These are phyloP conservation scores for Synergus japonicus DNA, from an alignment of 2,888 invertebrate species.

Conservation along the genomic window DNA sequence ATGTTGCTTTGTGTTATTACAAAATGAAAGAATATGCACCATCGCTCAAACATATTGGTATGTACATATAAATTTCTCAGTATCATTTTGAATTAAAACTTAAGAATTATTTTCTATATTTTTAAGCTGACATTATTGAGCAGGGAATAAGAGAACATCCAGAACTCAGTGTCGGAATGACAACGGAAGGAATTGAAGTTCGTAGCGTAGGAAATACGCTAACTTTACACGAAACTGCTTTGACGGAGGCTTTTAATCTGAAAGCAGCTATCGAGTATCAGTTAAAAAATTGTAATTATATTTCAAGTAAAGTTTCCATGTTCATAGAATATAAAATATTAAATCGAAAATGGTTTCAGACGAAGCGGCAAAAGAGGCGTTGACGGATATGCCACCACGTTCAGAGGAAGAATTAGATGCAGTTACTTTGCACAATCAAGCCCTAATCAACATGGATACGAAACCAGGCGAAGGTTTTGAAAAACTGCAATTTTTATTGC, in stretches of 20 bases:
- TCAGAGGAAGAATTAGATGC: conserved; percentile 98
- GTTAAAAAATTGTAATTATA: conserved; percentile 85
- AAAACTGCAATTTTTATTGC: conserved; percentile 94
- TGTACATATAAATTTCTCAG: conserved; percentile 51
- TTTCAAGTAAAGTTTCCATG: not conserved
- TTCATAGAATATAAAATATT: not conserved
- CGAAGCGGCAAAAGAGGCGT: conserved; percentile 91
- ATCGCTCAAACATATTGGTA: conserved; percentile 94
- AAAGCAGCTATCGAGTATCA: conserved; percentile 99
- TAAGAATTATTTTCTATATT: conserved; percentile 38
- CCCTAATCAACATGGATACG: conserved; percentile 92
- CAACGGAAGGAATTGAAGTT: conserved; percentile 94
- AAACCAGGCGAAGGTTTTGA: conserved; percentile 96
- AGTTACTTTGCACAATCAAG: conserved; percentile 98
- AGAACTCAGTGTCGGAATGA: conserved; percentile 97
- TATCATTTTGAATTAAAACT: conserved; percentile 31
- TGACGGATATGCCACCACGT: conserved; percentile 94
- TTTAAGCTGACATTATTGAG: conserved; percentile 92
- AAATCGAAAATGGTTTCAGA: conserved; percentile 75
- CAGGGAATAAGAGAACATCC: conserved; percentile 97
- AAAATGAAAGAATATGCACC: conserved; percentile 95
- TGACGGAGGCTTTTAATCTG: conserved; percentile 98
- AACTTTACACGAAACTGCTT: conserved; percentile 95
- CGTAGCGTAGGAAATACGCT: conserved; percentile 97
- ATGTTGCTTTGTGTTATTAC: conserved; percentile 96